phyloP scores from a whole-genome alignment of 2,888 invertebrate genomes.

The Andrena minutula region DNA sequence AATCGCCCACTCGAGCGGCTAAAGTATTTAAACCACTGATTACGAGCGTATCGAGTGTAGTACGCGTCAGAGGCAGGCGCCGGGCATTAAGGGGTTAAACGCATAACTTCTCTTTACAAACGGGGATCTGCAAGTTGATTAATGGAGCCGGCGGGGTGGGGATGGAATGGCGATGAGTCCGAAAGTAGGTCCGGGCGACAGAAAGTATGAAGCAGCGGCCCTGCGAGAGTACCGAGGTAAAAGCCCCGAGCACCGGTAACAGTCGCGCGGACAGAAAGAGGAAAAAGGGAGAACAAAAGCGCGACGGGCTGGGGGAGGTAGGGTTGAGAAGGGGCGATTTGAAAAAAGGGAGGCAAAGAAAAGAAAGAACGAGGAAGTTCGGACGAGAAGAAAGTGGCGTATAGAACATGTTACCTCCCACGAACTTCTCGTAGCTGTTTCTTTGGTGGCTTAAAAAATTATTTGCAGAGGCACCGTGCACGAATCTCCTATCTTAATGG shows the following conservation, averaged over 20 bases:
- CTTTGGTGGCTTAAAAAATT: constrained; percentile 1
- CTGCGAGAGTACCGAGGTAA: constrained; percentile 55
- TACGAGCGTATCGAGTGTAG: neutral
- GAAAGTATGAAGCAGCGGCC: constrained; percentile 51
- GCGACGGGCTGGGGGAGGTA: neutral
- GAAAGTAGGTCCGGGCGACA: constrained; percentile 58
- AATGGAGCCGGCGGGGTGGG: constrained; percentile 36
- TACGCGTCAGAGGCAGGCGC: neutral
- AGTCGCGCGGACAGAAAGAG: constrained; percentile 47
- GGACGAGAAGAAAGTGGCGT: constrained; percentile 43
- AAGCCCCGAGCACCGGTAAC: constrained; percentile 64
- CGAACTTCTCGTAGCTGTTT: constrained; percentile 4
- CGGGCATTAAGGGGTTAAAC: constrained; percentile 40
- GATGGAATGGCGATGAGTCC: constrained; percentile 47
- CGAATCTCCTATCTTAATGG: neutral
- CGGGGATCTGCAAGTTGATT: constrained; percentile 50
- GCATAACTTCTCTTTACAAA: constrained; percentile 41
- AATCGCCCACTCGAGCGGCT: neutral
- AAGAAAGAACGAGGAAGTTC: constrained; percentile 35
- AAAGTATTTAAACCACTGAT: neutral
- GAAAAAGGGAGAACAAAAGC: constrained; percentile 49
- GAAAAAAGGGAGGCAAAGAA: constrained; percentile 24
- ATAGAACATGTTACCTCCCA: constrained; percentile 43
- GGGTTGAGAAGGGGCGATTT: constrained; percentile 24
- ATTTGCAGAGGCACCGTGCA: neutral